phyloP scores from a whole-genome alignment of 2,113 vertebrate genomes.

The Hypocryptadius cinnamomeus region DNA sequence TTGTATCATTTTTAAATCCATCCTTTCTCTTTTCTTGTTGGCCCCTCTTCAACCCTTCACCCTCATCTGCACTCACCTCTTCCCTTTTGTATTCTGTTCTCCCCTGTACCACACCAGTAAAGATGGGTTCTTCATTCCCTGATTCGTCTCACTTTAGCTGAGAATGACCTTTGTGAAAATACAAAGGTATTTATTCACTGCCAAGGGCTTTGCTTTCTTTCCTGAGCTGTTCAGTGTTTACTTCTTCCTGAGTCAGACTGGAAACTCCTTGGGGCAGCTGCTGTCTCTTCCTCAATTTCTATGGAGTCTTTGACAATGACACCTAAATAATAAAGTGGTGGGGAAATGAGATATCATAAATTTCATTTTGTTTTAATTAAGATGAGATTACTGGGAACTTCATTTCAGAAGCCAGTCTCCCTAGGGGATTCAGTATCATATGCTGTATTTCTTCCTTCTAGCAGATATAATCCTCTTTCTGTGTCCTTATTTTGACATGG shows the following conservation, averaged over 20 bases:
- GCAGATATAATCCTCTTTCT: conserved; percentile 34
- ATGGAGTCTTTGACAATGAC: neutral
- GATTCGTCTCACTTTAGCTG: neutral
- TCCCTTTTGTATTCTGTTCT: neutral
- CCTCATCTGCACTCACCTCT: neutral
- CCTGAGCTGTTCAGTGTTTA: neutral
- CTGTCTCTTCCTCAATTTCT: neutral
- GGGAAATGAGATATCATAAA: neutral
- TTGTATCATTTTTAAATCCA: neutral
- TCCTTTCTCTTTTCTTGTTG: neutral
- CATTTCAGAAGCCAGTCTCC: neutral
- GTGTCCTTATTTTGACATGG: neutral
- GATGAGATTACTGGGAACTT: conserved; percentile 32
- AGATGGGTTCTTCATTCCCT: neutral
- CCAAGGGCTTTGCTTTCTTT: neutral
- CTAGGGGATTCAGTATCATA: neutral
- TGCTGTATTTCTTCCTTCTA: neutral
- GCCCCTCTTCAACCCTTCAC: neutral
- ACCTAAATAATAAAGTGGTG: neutral
- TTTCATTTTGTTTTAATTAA: conserved; percentile 53
- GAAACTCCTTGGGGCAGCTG: neutral
- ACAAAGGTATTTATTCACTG: neutral
- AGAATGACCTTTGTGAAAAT: neutral
- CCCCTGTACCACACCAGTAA: neutral
- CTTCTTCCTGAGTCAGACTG: neutral